Evolutionary conservation across 2,113 vertebrate genomes (phyloP), one percentile per base, ranked within the genome.

Genomic region (Aphyosemion australe): DNA sequence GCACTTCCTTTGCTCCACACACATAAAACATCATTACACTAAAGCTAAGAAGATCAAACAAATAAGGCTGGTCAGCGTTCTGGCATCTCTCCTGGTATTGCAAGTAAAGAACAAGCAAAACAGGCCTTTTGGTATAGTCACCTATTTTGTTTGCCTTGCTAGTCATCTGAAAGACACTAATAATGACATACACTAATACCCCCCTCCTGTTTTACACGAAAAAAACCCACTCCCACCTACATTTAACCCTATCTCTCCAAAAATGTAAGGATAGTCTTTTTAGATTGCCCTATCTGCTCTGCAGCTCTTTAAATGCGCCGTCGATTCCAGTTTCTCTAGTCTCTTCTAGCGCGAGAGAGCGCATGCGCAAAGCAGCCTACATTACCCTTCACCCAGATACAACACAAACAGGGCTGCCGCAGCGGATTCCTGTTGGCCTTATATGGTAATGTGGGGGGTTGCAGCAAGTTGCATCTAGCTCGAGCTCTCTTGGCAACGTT

Each of bases 381-480:
- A 59, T 37, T 68, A 70, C 61, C 80, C 61, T 26, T 76, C 78
- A 65, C 78, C 73, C 59, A 76, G 56, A 70, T 64, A 79, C 61
- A 48, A 16, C 75, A 55, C 75, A 47, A 45, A 66, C 16, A 13
- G 67, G 51, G 61, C 70, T 74, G 57, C 61, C 19, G 78, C 67
- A 16, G 69, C 76, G 47, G 63, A 59, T 68, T 88, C 87, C 84
- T 77, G 43, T 55, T 88, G 85, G 87, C 92, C 91, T 89, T 87
- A 92, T 92, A 91, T 87, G 91, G 92, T 65, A 78, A 61, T 76
- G 71, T 57, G 84, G 72, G 78, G 79, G 82, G 85, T 78, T 77
- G 84, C 79, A 65, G 6, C 34, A 26, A 55, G 51, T 16, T n/a
- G n/a, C n/a, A n/a, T n/a, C n/a, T n/a, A 64, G 72, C 79, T 70